Percentiles rank a stretch among this genome's conserved stretches.
Conservation (phyloP, 2,797 vertebrate species). For the Columba guinea region DNA sequence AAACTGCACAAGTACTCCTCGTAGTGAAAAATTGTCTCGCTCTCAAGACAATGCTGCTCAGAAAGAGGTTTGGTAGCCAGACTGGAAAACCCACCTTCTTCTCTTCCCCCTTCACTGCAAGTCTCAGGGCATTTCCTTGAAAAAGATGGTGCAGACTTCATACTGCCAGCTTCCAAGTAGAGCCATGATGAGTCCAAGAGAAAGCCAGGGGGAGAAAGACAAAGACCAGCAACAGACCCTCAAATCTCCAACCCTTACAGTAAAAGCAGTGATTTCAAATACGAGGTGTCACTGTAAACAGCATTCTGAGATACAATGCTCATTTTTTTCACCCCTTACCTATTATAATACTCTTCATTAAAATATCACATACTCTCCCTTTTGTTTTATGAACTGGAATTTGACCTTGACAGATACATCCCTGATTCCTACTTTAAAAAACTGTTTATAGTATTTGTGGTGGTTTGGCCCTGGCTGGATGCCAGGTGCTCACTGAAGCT, state of each 20-base stretch:
- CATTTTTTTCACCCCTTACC: background rate
- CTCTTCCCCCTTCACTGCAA: background rate
- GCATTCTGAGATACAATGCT: background rate
- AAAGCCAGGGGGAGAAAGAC: background rate
- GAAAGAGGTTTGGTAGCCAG: background rate
- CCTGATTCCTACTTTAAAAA: background rate
- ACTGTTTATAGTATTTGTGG: background rate
- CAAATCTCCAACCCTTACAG: background rate
- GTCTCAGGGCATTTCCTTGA: background rate
- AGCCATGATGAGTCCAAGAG: background rate
- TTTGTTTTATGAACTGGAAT: background rate
- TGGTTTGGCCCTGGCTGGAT: too few relatives aligned
- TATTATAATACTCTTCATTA: background rate
- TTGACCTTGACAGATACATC: background rate
- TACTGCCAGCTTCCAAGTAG: background rate
- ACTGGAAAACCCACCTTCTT: background rate
- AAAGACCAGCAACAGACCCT: background rate
- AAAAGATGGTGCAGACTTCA: background rate
- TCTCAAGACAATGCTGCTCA: background rate
- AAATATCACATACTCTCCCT: background rate
- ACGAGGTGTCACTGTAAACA: background rate
- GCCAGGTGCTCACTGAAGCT: too few relatives aligned
- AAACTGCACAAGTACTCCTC: background rate
- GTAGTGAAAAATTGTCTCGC: background rate
- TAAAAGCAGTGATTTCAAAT: background rate